Evolutionary conservation across 2,113 vertebrate species (phyloP).

Genomic region (Phalacrocorax carbo): DNA sequence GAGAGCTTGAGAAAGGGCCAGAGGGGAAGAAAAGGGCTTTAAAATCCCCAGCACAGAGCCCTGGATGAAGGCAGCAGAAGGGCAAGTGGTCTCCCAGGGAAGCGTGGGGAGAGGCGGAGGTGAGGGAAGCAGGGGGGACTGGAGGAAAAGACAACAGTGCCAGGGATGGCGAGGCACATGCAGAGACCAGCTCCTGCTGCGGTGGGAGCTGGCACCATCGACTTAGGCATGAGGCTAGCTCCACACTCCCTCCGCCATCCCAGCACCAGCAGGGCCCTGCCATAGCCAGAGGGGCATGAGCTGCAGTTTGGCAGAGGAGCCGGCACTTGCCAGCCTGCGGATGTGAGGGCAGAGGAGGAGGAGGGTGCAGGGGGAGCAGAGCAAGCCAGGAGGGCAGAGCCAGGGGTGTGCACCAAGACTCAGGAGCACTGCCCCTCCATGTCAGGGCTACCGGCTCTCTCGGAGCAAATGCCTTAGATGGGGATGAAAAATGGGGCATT

Average conservation of each 20-base stretch:
- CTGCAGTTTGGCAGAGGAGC: fast-evolving
- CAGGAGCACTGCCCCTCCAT: neutral
- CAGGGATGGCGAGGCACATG: fast-evolving
- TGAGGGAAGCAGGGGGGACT: neutral
- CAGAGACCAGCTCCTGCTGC: neutral
- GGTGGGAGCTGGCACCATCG: fast-evolving
- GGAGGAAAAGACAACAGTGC: neutral
- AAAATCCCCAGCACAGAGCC: neutral
- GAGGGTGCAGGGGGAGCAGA: neutral
- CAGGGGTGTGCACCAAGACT: neutral
- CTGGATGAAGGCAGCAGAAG: neutral
- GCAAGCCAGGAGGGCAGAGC: fast-evolving
- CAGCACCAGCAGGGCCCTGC: neutral
- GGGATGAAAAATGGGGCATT: slow-evolving; percentile 77
- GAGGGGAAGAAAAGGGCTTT: neutral
- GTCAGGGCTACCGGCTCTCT: neutral
- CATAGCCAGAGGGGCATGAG: neutral
- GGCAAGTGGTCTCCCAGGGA: neutral
- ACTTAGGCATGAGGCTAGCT: fast-evolving
- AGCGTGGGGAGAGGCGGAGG: neutral
- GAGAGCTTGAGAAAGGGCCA: neutral
- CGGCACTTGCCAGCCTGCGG: fast-evolving
- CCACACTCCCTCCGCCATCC: fast-evolving
- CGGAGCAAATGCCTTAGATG: slow-evolving; percentile 32
- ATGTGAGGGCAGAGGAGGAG: neutral